These are phyloP conservation scores for Dyspetes luteomarginatus DNA, from an alignment of 2,888 invertebrate species.

Conservation along the genomic window DNA sequence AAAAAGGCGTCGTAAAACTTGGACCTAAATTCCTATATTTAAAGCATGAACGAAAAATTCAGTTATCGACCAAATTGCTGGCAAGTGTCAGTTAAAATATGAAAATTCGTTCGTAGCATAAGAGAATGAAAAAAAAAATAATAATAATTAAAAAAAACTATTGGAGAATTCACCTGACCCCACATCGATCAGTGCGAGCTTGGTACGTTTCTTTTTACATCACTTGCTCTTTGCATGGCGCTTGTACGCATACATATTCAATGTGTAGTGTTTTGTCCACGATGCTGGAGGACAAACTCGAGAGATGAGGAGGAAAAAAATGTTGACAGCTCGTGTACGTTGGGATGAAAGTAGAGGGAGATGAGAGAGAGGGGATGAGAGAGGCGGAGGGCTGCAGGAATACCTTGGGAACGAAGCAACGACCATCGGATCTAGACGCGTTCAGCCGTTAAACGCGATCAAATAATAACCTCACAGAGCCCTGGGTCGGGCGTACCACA, in stretches of 20 bases:
- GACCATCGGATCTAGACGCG: constrained; percentile 61
- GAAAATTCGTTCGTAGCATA: too few relatives aligned
- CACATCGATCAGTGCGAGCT: neutral
- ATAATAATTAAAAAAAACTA: too few relatives aligned
- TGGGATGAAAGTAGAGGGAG: constrained; percentile 41
- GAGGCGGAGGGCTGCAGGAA: constrained; percentile 30
- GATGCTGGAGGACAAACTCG: constrained; percentile 35
- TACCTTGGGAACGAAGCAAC: constrained; percentile 39
- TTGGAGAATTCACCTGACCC: neutral
- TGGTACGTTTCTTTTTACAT: neutral
- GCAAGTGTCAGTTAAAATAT: too few relatives aligned
- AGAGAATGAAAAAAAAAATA: too few relatives aligned
- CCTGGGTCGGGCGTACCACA: constrained; percentile 52
- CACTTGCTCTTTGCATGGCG: constrained; percentile 1
- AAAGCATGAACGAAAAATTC: too few relatives aligned
- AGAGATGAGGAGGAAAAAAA: constrained; percentile 37
- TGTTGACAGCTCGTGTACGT: constrained; percentile 15
- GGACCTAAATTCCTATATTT: too few relatives aligned
- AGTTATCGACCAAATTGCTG: too few relatives aligned
- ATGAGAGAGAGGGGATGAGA: constrained; percentile 31
- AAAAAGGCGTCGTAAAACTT: too few relatives aligned
- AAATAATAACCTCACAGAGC: constrained; percentile 68
- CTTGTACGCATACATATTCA: constrained; percentile 13
- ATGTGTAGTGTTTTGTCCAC: constrained; percentile 9
- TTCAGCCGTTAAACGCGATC: constrained; percentile 67